These are phyloP conservation scores for Apeltes quadracus DNA, from an alignment of 2,113 vertebrate species.

Conservation along the genomic window DNA sequence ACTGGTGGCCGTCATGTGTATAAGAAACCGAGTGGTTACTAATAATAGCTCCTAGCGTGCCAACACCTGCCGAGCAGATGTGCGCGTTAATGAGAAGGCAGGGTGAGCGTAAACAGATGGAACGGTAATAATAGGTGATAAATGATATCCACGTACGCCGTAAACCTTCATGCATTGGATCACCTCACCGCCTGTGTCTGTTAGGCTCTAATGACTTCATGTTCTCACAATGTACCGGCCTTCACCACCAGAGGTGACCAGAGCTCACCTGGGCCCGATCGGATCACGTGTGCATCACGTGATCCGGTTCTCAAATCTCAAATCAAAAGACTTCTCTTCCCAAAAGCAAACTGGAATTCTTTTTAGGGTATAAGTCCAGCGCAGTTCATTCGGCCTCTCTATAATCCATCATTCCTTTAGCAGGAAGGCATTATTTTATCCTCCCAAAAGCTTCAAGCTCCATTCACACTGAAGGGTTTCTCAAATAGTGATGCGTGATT, in stretches of 20 bases:
- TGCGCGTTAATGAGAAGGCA: slow-evolving; percentile 26
- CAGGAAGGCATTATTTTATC: slow-evolving; percentile 7
- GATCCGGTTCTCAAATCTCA: too few species aligned
- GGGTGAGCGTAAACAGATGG: slow-evolving; percentile 33
- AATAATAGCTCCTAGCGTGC: slow-evolving; percentile 35
- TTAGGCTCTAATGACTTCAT: slow-evolving; percentile 3
- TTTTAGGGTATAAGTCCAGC: not conserved
- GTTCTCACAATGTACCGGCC: not conserved
- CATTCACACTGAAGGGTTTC: slow-evolving; percentile 18
- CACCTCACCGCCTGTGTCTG: slow-evolving; percentile 3
- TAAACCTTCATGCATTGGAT: slow-evolving; percentile 13
- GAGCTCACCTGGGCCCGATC: not conserved
- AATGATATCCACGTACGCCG: slow-evolving; percentile 15
- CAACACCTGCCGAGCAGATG: slow-evolving; percentile 55
- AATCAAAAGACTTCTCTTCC: too few species aligned
- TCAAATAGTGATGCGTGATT: slow-evolving; percentile 26
- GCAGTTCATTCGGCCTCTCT: slow-evolving; percentile 3
- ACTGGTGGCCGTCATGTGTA: not conserved
- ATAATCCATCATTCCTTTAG: slow-evolving; percentile 17
- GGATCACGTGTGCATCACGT: too few species aligned
- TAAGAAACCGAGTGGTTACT: not conserved
- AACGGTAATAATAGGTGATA: slow-evolving; percentile 41
- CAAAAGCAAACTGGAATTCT: not conserved
- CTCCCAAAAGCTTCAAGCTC: not conserved
- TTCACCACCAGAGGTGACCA: not conserved